Conservation (phyloP, 2,888 invertebrate genomes). For the Chesias legatella region DNA sequence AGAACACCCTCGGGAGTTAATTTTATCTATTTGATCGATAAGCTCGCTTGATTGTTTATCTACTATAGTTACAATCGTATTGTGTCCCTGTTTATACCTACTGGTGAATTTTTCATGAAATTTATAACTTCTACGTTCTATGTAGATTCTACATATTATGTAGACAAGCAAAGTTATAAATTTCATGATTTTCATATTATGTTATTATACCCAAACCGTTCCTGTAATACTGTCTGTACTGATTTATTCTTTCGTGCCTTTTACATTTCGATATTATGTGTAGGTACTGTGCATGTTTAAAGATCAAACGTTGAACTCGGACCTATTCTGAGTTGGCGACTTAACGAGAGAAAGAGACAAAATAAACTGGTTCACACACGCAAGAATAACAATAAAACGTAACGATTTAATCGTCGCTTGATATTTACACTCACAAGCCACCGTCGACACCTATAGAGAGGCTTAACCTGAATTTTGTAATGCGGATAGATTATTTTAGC, state of each 20-base stretch:
- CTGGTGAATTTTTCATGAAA: too few relatives aligned
- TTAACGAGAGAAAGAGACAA: constrained; percentile 10
- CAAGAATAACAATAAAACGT: constrained; percentile 26
- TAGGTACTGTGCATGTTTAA: too few relatives aligned
- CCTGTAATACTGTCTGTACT: too few relatives aligned
- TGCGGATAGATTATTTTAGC: constrained; percentile 30
- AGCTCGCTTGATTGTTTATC: constrained; percentile 36
- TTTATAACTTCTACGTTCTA: too few relatives aligned
- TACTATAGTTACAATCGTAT: constrained; percentile 35
- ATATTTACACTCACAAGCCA: constrained; percentile 49
- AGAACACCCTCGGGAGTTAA: constrained; percentile 47
- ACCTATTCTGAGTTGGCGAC: constrained; percentile 7
- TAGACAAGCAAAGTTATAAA: too few relatives aligned
- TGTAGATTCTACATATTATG: too few relatives aligned
- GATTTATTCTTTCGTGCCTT: too few relatives aligned
- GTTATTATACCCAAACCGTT: too few relatives aligned
- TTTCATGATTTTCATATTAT: too few relatives aligned
- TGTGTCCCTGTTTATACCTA: constrained; percentile 32
- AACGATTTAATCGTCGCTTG: constrained; percentile 7
- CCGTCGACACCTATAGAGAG: constrained; percentile 28
- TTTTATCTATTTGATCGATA: constrained; percentile 60
- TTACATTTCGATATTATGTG: too few relatives aligned
- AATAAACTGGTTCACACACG: constrained; percentile 21
- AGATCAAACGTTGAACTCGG: not conserved
- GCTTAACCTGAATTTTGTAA: constrained; percentile 31